These are phyloP conservation scores for Acanthornis magna DNA, from an alignment of 2,797 vertebrate genomes.

Conservation along the genomic window DNA sequence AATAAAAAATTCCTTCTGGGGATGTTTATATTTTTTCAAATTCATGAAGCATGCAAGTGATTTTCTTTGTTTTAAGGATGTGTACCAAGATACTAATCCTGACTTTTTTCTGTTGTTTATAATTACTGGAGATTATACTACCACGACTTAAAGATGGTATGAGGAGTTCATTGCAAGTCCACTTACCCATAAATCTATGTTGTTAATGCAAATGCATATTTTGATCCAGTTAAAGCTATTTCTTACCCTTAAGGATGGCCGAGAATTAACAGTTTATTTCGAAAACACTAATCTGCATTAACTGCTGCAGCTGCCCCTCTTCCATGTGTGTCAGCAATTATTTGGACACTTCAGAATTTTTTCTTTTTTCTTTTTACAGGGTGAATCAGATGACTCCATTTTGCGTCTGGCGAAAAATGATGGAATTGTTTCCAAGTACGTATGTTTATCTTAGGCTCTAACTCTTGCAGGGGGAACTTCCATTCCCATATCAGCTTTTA, in stretches of 20 bases:
- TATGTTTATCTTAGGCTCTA: background rate
- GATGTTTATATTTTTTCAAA: background rate
- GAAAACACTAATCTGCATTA: background rate
- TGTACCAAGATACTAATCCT: background rate
- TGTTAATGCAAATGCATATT: background rate
- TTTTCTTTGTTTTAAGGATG: background rate
- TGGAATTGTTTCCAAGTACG: slow-evolving; percentile 90
- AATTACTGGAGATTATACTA: background rate
- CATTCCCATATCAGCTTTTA: background rate
- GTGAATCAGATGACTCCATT: slow-evolving; percentile 96
- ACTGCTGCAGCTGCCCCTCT: background rate
- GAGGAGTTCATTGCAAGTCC: background rate
- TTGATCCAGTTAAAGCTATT: background rate
- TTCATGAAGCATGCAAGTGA: background rate
- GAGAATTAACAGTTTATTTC: background rate
- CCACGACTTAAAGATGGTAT: background rate
- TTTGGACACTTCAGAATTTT: background rate
- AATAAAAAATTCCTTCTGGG: background rate
- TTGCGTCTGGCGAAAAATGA: slow-evolving; percentile 90
- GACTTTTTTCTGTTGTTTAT: background rate
- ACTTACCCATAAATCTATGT: background rate
- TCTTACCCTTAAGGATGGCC: background rate
- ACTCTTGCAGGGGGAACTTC: background rate
- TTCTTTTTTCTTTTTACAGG: slow-evolving; percentile 70
- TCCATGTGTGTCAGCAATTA: background rate